Evolutionary conservation across 1,140 invertebrate genomes (phyloP).

Genomic region (Drosophila burlai): DNA sequence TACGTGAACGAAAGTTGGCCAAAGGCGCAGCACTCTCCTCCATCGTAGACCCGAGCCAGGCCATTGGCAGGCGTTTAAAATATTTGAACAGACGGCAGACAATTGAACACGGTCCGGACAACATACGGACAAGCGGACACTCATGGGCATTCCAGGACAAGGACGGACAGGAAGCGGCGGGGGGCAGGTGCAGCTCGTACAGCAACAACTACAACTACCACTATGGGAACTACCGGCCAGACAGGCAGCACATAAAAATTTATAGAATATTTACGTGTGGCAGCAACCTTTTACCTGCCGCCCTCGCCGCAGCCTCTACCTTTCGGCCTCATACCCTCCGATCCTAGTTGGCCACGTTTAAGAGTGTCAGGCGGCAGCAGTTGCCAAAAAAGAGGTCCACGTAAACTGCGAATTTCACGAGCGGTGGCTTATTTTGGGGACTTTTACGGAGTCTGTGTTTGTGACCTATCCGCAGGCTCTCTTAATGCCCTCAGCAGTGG

Average conservation of each 20-base stretch:
- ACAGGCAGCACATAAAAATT: slow-evolving; percentile 45
- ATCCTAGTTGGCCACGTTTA: slow-evolving; percentile 37
- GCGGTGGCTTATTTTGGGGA: slow-evolving; percentile 15
- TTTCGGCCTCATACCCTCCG: slow-evolving; percentile 1
- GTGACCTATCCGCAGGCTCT: slow-evolving; percentile 6
- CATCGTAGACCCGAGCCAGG: slow-evolving; percentile 1
- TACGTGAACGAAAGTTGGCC: slow-evolving; percentile 52
- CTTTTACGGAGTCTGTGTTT: slow-evolving; percentile 5
- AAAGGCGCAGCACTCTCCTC: slow-evolving; percentile 21
- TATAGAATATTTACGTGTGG: slow-evolving; percentile 54
- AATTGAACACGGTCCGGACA: slow-evolving; percentile 45
- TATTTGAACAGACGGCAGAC: slow-evolving; percentile 55
- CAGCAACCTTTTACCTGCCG: slow-evolving; percentile 24
- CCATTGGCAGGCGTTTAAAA: slow-evolving; percentile 56
- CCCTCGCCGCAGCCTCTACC: neutral
- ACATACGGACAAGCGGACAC: slow-evolving; percentile 35
- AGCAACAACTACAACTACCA: slow-evolving; percentile 13
- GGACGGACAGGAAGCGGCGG: slow-evolving; percentile 10
- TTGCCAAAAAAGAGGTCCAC: slow-evolving; percentile 28
- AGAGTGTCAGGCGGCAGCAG: slow-evolving; percentile 2
- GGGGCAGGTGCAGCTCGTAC: slow-evolving; percentile 38
- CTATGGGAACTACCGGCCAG: slow-evolving; percentile 29
- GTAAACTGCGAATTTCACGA: slow-evolving; percentile 24
- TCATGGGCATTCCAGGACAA: slow-evolving; percentile 14
- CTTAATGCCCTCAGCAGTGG: neutral